Percentiles rank a stretch among this genome's conserved stretches.
Conservation (phyloP, 2,113 vertebrate species). For the Nothoprocta pentlandii region DNA sequence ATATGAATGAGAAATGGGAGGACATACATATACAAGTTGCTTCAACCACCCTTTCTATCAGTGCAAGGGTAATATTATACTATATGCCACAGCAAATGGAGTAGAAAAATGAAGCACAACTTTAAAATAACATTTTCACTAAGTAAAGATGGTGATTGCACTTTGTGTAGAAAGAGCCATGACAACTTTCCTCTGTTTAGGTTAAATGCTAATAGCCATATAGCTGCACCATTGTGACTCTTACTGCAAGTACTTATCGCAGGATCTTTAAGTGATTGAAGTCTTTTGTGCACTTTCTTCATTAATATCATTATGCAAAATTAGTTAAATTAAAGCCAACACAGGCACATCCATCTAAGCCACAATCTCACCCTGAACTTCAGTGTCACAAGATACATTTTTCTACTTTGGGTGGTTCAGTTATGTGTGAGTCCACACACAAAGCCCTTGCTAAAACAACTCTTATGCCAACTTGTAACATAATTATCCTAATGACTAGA, state of each 20-base stretch:
- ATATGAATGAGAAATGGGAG: neutral
- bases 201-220: neutral
- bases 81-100: neutral
- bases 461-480: neutral
- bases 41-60: neutral
- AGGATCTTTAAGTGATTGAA: neutral
- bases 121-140: neutral
- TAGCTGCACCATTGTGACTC: neutral
- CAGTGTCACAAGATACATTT: neutral
- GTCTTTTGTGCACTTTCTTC: neutral
- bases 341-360: neutral
- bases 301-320: neutral
- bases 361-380: neutral
- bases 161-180: neutral
- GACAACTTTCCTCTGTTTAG: neutral
- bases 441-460: neutral
- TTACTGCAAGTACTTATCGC: neutral
- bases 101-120: neutral
- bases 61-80: neutral
- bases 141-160: neutral
- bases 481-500: slow-evolving; percentile 24
- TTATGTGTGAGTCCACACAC: neutral
- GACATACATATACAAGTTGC: neutral
- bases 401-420: neutral
- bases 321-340: neutral